Evolutionary conservation across 2,888 invertebrate genomes (phyloP), one percentile per base, ranked within the genome.

Genomic region (Coenonympha arcania): DNA sequence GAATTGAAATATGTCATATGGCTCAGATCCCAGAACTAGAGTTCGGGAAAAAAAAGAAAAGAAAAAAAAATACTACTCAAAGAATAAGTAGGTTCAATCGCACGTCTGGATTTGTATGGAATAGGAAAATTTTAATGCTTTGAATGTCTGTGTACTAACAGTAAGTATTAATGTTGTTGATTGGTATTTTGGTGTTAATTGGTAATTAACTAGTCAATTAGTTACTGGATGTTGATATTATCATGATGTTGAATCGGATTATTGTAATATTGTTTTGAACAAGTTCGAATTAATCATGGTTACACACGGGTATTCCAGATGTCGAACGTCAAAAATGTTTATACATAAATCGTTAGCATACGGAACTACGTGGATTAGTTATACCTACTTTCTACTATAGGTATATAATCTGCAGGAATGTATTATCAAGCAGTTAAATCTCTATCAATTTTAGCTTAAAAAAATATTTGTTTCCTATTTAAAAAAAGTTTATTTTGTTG

Each of bases 161-260:
- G 34, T 44, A 44, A 30, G 42, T 52, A 48, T 48, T 44, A 30
- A 22, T 50, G 47, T 49, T 42, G 13, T 30, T 37, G 33, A 33
- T 48, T 33, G 48, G 39, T 31, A 50, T 36, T 47, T 53, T 50
- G 28, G 28, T 36, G 43, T 54, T n/a, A 33, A 53, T 49, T 36
- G 31, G 46, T 53, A 39, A 24, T 46, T 42, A 49, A 49, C 37
- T 52, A 52, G 49, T 49, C 40, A 15, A 39, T 43, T 37, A 33
- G 31, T 34, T 45, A 33, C 39, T 47, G 13, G 15, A 13, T 40
- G 20, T 22, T n/a, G n/a, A n/a, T 9, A 22, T 37, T 22, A 28
- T 41, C 11, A 41, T 15, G 16, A 26, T n/a, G 6, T 30, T 11
- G 4, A 28, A 41, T 41, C n/a, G 28, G 19, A 26, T 41, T 30